A percentile compares a stretch with the other conserved stretches of the same genome.
phyloP scores from a whole-genome alignment of 2,113 vertebrate species.

The Bujurquina vittata region DNA sequence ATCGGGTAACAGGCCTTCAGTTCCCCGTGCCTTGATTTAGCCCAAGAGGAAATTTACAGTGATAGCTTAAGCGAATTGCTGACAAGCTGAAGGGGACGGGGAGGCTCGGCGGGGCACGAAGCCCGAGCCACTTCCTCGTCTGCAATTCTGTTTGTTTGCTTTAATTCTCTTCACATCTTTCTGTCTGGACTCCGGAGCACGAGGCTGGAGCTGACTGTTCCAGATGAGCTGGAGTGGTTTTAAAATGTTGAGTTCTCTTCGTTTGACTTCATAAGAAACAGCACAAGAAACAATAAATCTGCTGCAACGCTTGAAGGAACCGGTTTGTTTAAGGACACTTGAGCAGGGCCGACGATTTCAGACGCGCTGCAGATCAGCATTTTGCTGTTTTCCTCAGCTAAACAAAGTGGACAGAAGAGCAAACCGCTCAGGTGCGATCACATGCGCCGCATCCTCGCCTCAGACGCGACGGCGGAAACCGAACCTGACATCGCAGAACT shows the following conservation, averaged over 20 bases:
- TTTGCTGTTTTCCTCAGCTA: background rate
- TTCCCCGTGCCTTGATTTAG: conserved; percentile 23
- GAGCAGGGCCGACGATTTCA: background rate
- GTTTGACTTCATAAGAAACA: background rate
- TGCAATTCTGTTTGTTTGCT: conserved; percentile 46
- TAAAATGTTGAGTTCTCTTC: too few species aligned
- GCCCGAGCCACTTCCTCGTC: conserved; percentile 36
- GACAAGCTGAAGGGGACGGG: conserved; percentile 3
- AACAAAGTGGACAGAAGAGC: background rate
- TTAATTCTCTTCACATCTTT: conserved; percentile 14
- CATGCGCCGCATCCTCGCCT: conserved; percentile 17
- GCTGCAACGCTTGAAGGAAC: background rate
- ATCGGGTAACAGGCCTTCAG: conserved; percentile 38
- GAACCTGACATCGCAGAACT: conserved; percentile 79
- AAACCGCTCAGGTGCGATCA: conserved; percentile 53
- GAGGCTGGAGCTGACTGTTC: background rate
- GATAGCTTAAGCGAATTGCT: conserved; percentile 37
- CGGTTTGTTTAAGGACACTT: background rate
- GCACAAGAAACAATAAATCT: background rate
- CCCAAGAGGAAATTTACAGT: conserved; percentile 53
- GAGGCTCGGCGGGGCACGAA: conserved; percentile 1
- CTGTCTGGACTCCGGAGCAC: conserved; percentile 13
- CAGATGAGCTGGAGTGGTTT: background rate
- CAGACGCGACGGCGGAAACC: conserved; percentile 46
- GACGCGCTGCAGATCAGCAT: background rate